A percentile compares a stretch with the other conserved stretches of the same genome.
Evolutionary conservation across 1,140 invertebrate species (phyloP).

Genomic region (Lutraria rhynchaena): DNA sequence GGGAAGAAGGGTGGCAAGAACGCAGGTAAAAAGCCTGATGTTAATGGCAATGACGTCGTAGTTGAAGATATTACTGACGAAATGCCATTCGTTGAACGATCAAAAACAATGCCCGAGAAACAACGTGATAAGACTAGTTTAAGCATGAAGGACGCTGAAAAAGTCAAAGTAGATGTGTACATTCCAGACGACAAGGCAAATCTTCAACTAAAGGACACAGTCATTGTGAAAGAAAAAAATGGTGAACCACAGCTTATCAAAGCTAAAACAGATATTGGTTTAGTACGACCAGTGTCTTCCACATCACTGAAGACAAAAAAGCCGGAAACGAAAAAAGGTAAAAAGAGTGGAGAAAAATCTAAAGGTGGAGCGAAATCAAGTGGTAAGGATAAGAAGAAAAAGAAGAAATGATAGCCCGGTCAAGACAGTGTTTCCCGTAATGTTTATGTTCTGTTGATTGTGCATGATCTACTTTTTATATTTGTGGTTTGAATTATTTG

Average conservation of each 20-base stretch:
- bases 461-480: too few species aligned
- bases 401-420: background rate
- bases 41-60: conserved; percentile 7
- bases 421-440: too few species aligned
- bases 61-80: conserved; percentile 4
- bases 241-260: conserved; percentile 14
- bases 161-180: conserved; percentile 53
- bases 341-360: background rate
- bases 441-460: too few species aligned
- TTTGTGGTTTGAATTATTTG: too few species aligned
- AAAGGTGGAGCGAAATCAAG: background rate
- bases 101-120: conserved; percentile 49
- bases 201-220: conserved; percentile 43
- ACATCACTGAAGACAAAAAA: conserved; percentile 1
- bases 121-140: conserved; percentile 40
- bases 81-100: background rate
- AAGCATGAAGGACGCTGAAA: conserved; percentile 43
- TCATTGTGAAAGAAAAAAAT: conserved; percentile 30
- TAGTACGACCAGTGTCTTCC: conserved; percentile 5
- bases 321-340: background rate
- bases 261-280: conserved; percentile 39
- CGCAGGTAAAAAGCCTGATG: conserved; percentile 6
- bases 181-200: conserved; percentile 41
- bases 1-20: conserved; percentile 2
- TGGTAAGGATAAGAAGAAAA: background rate